Base-by-base conservation (phyloP, 2,888 invertebrate genomes). In the Drosophila subsilvestris region DNA sequence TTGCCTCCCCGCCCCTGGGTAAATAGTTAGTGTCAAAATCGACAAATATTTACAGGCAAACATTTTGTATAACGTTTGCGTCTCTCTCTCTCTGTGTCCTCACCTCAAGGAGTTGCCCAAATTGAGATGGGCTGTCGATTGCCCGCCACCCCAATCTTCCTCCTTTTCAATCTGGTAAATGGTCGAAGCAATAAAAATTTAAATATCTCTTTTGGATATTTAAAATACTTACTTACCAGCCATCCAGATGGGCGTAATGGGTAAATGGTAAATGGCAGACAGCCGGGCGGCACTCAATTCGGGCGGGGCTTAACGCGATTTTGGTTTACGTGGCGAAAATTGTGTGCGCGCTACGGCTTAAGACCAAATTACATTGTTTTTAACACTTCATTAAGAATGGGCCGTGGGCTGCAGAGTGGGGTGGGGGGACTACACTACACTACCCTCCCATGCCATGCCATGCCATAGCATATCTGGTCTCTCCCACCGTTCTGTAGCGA, bases 331-430 rank as follows among this genome's bases (percentile, higher is more conserved):
- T 12, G 54, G 54, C 56, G 45, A 65, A 84, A 81, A 68, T 75
- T 70, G 68, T 69, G 57, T 77, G 79, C 71, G 75, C 67, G 62
- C 81, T 44, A 59, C 22, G 32, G 66, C 76, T 84, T 76, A 86
- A 88, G 72, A 80, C 77, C 66, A 84, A 88, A 86, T 85, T 80
- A 86, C 85, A 84, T 88, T 86, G 85, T 86, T 88, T 84, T 79
- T 79, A 86, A 81, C 85, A 86, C 88, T 86, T 86, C 84, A 86
- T 86, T 86, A 86, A 88, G 85, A 86, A 85, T 80, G 76, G 69
- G 63, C 59, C 49, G 44, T 14, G 59, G n/a, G 37, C 37, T 32
- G 29, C 1, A 32, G 4, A n/a, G n/a, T n/a, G n/a, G n/a, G n/a
- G n/a, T n/a, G 29, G 32, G 32, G 12, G 12, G 32, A 1, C 20